phyloP scores from a whole-genome alignment of 2,113 vertebrate genomes.

The Butorides virescens region DNA sequence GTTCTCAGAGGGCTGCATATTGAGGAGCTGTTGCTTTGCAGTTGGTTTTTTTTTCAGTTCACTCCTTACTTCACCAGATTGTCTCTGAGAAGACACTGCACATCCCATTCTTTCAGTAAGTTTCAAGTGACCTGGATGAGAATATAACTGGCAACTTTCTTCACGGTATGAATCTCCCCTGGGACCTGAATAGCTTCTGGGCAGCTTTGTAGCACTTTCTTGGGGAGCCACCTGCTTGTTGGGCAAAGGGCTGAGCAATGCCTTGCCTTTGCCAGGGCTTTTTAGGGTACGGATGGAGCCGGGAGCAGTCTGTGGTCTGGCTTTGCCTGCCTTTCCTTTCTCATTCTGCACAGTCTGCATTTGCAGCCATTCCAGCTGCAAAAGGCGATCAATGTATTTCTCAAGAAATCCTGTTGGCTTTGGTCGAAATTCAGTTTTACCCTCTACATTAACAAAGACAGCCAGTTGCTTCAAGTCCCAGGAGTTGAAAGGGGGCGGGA shows the following conservation, averaged over 20 bases:
- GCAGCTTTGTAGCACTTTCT: slow-evolving; percentile 9
- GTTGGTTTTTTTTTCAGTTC: slow-evolving; percentile 50
- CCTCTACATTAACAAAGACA: slow-evolving; percentile 74
- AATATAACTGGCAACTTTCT: background rate
- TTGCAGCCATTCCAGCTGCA: slow-evolving; percentile 89
- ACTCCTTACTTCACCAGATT: background rate
- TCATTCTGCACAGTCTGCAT: slow-evolving; percentile 81
- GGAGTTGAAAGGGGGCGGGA: slow-evolving; percentile 87
- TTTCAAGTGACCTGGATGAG: background rate
- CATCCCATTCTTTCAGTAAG: background rate
- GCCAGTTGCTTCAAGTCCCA: slow-evolving; percentile 88
- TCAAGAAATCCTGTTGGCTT: slow-evolving; percentile 76
- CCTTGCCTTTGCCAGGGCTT: slow-evolving; percentile 64
- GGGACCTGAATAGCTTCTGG: background rate
- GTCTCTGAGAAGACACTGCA: background rate
- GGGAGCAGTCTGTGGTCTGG: slow-evolving; percentile 47
- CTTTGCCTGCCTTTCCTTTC: slow-evolving; percentile 64
- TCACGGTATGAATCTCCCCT: background rate
- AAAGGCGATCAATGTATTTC: slow-evolving; percentile 80
- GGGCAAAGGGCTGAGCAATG: background rate
- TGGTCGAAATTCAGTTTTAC: slow-evolving; percentile 29
- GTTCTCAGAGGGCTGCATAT: background rate
- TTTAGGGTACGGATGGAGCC: slow-evolving; percentile 18
- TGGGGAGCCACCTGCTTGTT: background rate
- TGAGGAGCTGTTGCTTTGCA: background rate